These are phyloP conservation scores for Drosophila bunnanda DNA, from an alignment of 2,888 invertebrate genomes.

Conservation along the genomic window DNA sequence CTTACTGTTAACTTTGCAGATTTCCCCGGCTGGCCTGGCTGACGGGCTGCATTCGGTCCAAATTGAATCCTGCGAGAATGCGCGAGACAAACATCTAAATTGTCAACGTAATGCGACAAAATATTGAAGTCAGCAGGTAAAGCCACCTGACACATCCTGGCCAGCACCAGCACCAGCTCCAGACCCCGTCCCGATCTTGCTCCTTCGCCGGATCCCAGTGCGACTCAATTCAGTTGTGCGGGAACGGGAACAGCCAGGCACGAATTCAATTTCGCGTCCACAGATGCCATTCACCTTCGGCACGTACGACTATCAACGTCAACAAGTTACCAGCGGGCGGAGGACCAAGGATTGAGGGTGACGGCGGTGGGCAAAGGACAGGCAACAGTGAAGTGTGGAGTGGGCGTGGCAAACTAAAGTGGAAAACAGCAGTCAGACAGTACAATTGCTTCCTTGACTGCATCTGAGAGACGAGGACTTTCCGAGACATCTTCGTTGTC, in stretches of 20 bases:
- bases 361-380: not conserved
- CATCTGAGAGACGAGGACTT: constrained; percentile 54
- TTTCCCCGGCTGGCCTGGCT: constrained; percentile 52
- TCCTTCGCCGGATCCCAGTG: constrained; percentile 29
- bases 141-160: constrained; percentile 50
- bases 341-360: not conserved
- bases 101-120: constrained; percentile 81
- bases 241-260: constrained; percentile 59
- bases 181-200: not conserved
- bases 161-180: constrained; percentile 8
- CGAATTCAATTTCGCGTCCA: constrained; percentile 81
- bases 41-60: constrained; percentile 53
- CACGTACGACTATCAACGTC: constrained; percentile 80
- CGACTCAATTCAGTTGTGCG: constrained; percentile 66
- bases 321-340: constrained; percentile 67
- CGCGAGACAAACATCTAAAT: constrained; percentile 80
- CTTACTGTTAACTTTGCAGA: constrained; percentile 56
- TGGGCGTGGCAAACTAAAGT: constrained; percentile 73
- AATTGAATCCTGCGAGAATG: constrained; percentile 74
- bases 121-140: constrained; percentile 77
- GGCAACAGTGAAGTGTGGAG: not conserved
- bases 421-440: constrained; percentile 79
- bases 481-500: constrained; percentile 44
- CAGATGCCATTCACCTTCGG: constrained; percentile 81
- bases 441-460: constrained; percentile 79